These are phyloP conservation scores for Gyps fulvus DNA, from an alignment of 2,113 vertebrate genomes.

Conservation along the genomic window DNA sequence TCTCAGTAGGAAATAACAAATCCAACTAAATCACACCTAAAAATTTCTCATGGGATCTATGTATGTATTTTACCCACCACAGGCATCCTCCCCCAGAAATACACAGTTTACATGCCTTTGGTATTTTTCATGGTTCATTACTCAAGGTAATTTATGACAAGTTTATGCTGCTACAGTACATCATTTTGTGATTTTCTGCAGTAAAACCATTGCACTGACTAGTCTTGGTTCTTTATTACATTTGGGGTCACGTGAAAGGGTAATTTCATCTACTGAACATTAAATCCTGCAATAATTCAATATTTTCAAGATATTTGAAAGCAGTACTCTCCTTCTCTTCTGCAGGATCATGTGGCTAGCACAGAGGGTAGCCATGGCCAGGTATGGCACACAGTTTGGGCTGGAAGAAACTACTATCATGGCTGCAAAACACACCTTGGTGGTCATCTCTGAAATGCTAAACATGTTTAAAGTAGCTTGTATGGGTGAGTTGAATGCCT, in stretches of 20 bases:
- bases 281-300: slow-evolving; percentile 55
- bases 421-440: not conserved
- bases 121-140: slow-evolving; percentile 26
- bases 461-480: not conserved
- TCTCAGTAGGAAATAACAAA: not conserved
- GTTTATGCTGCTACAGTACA: slow-evolving; percentile 46
- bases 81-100: not conserved
- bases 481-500: not conserved
- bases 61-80: not conserved
- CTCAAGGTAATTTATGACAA: slow-evolving; percentile 46
- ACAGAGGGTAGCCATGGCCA: not conserved
- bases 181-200: slow-evolving; percentile 55
- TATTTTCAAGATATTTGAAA: not conserved
- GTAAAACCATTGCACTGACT: slow-evolving; percentile 53
- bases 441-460: not conserved
- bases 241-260: slow-evolving; percentile 61
- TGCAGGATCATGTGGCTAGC: not conserved
- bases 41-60: not conserved
- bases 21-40: not conserved
- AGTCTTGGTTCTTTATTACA: slow-evolving; percentile 52
- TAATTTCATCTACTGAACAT: slow-evolving; percentile 54
- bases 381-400: not conserved
- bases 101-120: slow-evolving; percentile 15
- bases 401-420: not conserved
- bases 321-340: not conserved